These are phyloP conservation scores for Nothura maculosa DNA, from an alignment of 2,797 vertebrate genomes.

Conservation along the genomic window DNA sequence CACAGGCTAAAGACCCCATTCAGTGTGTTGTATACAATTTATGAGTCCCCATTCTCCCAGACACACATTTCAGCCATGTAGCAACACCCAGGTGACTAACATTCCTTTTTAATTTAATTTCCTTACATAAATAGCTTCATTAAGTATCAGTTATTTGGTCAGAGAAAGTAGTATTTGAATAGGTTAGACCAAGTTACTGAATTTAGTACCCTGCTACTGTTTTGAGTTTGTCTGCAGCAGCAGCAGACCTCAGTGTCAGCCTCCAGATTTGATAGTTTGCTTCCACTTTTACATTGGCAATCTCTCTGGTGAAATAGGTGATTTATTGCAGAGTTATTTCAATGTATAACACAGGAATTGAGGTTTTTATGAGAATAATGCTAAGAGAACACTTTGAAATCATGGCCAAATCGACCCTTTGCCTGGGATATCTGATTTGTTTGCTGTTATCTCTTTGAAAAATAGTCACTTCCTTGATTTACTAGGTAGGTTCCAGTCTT, in stretches of 20 bases:
- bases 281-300: background rate
- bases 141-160: conserved; percentile 77
- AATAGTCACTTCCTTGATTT: background rate
- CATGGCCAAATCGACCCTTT: background rate
- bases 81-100: conserved; percentile 75
- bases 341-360: background rate
- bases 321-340: background rate
- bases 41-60: conserved; percentile 72
- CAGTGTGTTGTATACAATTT: conserved; percentile 70
- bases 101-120: conserved; percentile 82
- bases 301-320: background rate
- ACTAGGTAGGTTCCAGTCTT: background rate
- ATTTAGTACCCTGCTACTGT: conserved; percentile 59
- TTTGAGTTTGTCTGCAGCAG: background rate
- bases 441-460: background rate
- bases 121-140: conserved; percentile 79
- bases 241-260: background rate
- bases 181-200: conserved; percentile 32
- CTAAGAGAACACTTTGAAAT: background rate
- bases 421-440: background rate
- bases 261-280: background rate
- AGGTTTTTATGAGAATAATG: background rate
- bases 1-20: conserved; percentile 71
- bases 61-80: conserved; percentile 42
- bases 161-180: conserved; percentile 72